phyloP scores from a whole-genome alignment of 2,113 vertebrate species.

The Sinocyclocheilus maitianheensis region DNA sequence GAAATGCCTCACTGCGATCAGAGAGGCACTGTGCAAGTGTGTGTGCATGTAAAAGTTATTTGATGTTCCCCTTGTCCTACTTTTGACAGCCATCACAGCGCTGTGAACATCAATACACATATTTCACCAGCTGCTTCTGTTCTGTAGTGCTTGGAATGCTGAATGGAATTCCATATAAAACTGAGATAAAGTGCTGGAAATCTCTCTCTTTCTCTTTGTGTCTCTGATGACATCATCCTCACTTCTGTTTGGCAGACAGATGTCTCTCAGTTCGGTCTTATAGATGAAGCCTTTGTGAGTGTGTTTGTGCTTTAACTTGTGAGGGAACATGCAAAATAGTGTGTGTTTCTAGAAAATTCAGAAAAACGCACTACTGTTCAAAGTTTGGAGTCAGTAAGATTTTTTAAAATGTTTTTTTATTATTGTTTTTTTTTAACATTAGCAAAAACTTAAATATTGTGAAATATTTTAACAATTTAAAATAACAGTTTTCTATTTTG shows the following conservation, averaged over 20 bases:
- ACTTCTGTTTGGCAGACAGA: constrained; percentile 52
- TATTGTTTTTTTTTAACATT: too few species aligned
- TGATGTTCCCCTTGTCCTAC: constrained; percentile 29
- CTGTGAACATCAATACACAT: constrained; percentile 10
- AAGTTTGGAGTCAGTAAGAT: background rate
- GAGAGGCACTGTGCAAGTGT: constrained; percentile 9
- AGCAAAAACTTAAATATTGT: too few species aligned
- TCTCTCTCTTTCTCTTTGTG: constrained; percentile 4
- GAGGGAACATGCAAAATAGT: constrained; percentile 9
- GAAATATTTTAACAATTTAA: background rate
- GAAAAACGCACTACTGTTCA: background rate
- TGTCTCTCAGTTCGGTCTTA: constrained; percentile 45
- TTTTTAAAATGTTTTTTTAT: too few species aligned
- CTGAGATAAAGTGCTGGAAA: constrained; percentile 33
- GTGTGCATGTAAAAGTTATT: background rate
- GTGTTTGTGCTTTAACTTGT: constrained; percentile 39
- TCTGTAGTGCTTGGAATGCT: constrained; percentile 5
- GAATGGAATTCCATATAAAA: background rate
- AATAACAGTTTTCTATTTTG: background rate
- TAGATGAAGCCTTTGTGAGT: constrained; percentile 42
- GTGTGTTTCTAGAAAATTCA: background rate
- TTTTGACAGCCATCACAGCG: constrained; percentile 10
- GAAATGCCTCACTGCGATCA: constrained; percentile 42
- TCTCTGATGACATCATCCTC: constrained; percentile 51
- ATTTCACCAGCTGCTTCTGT: background rate